Evolutionary conservation across 2,113 vertebrate species (phyloP), one percentile per base, ranked within the genome.

Genomic region (Sander vitreus): DNA sequence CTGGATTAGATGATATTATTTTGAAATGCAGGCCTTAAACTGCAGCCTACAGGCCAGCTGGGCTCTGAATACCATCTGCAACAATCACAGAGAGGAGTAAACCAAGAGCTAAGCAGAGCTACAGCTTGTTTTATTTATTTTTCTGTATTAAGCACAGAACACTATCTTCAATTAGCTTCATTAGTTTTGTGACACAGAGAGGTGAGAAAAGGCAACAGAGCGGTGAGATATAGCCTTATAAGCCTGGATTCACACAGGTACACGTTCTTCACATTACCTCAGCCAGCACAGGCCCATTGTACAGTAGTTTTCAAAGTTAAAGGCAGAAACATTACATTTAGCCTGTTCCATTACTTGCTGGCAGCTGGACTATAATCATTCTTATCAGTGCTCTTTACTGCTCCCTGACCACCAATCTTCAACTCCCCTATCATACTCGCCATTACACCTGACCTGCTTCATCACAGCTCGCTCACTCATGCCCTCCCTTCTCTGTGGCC

Each of bases 381-480:
- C 85, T 90, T 87, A 90, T 87, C 83, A 80, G 74, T 71, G 68
- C 83, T 91, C 84, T 88, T 90, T 85, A 87, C 90, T 92, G 81
- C 85, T 90, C 92, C 82, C 88, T 85, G 87, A 88, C 89, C 89
- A 83, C 78, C 84, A 78, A 86, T 92, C 86, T 84, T 91, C 89
- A 65, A 84, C 76, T 85, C 78, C 79, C 85, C 81, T 77, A 88
- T 93, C 92, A 87, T 84, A 80, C 86, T 80, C 59, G 18, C 80
- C 75, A 92, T 88, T 89, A 90, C 88, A 91, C 85, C 85, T 90
- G 89, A 91, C 91, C 88, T 86, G 83, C 85, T 87, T 89, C 77
- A 87, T 88, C 85, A 79, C 88, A 54, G 80, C 88, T 81, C 81
- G 69, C 82, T 91, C 88, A 62, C 85, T 88, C 84, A 84, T 75